phyloP scores from a whole-genome alignment of 2,113 vertebrate species.

The Bubo blakistoni region DNA sequence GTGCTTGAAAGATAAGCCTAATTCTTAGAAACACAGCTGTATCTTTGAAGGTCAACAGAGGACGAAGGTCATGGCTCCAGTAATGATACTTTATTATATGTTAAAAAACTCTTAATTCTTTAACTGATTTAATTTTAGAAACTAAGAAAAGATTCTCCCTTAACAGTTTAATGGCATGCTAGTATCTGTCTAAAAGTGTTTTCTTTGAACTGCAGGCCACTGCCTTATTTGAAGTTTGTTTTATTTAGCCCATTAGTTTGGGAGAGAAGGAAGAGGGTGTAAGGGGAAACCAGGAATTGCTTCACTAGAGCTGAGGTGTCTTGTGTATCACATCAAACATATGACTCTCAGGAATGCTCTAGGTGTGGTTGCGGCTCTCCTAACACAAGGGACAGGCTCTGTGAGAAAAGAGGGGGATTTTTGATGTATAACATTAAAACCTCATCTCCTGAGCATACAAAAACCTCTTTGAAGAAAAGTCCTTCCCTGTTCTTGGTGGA shows the following conservation, averaged over 20 bases:
- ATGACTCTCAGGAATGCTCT: neutral
- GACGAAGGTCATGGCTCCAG: neutral
- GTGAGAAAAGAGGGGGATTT: neutral
- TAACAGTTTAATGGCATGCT: neutral
- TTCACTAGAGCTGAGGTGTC: neutral
- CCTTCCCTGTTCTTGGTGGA: neutral
- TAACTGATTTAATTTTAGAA: neutral
- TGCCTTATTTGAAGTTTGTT: neutral
- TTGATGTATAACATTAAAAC: neutral
- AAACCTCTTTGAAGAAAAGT: neutral
- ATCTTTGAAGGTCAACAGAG: neutral
- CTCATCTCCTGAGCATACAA: neutral
- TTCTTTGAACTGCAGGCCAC: neutral
- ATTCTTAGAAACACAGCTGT: neutral
- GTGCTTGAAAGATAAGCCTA: neutral
- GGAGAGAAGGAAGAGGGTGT: neutral
- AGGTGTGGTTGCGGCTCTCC: neutral
- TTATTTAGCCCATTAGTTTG: neutral
- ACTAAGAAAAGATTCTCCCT: neutral
- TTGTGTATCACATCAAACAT: fast-evolving
- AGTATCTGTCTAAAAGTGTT: neutral
- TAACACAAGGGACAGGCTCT: neutral
- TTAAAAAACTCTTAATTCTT: neutral
- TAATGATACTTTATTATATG: neutral
- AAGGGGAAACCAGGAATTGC: neutral